Evolutionary conservation across 2,888 invertebrate species (phyloP), one percentile per base, ranked within the genome.

Genomic region (Acleris holmiana): DNA sequence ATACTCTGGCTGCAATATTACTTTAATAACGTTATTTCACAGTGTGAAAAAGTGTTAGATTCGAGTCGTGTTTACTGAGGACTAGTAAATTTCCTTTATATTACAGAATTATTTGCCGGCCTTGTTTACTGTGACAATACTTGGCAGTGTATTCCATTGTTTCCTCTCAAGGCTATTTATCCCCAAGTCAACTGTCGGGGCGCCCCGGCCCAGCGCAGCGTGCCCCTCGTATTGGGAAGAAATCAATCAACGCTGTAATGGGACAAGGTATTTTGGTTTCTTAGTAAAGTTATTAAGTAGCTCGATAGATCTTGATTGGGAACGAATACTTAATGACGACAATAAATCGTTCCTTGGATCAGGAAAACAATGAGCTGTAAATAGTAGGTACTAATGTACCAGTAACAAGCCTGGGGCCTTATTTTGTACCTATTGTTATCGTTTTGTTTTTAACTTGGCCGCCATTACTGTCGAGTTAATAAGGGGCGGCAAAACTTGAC

Each of bases 231-330:
- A 50, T 49, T 44, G 41, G 48, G 46, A 51, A 46, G 40, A 48
- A 50, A 56, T 63, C 21, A 46, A 50, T 50, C 46, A 48, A 44
- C 10, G 25, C 35, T 19, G 51, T 51, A 56, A 23, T 46, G 25
- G 48, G 40, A 40, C 48, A 4, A 54, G 40, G 54, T 48, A 55
- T 53, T 47, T 23, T 49, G 54, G 54, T 54, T 46, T 61, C 35
- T 35, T 54, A 47, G 61, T 46, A 47, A 61, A 53, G 60, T 60
- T 60, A 60, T 61, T 35, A 4, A 23, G 2, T 54, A 61, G 23
- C 41, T 18, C 25, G 18, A 50, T 50, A 44, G 15, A 57, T 47
- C 46, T 63, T 57, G 63, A 51, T 63, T 57, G 46, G 40, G 21
- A 47, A 46, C 50, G 41, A 60, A 51, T 57, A 46, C 46, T 57